Evolutionary conservation across 2,113 vertebrate genomes (phyloP), one percentile per base, ranked within the genome.

Genomic region (Labrus mixtus): DNA sequence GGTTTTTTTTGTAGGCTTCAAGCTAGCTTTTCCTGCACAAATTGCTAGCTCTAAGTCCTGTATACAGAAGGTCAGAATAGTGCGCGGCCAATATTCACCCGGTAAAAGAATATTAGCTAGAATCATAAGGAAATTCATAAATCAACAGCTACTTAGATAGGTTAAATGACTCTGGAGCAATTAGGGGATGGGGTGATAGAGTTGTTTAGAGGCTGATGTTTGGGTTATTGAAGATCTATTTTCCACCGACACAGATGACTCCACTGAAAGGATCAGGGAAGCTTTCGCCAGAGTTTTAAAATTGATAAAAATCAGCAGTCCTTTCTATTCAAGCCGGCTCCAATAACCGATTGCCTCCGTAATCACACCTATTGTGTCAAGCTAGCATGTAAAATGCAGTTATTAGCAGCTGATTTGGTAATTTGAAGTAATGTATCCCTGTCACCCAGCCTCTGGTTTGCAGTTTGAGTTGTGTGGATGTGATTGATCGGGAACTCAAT

Each of bases 401-500:
- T 65, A 36, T 19, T 71, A 69, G 20, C 6, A 45, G 55, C 46
- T 64, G 62, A 75, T 8, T 51, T 72, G 68, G 70, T 59, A 22
- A 43, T 53, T 48, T 63, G 0, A 1, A n/a, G 9, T 62, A 19
- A 50, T 69, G 6, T 13, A 69, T 76, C 23, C 59, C 9, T 55
- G 23, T 59, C 72, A 61, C 8, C 3, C 64, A 15, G 45, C 19
- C 55, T 85, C 36, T 0, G 6, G 46, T 17, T 19, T 7, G 16
- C 15, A 48, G 17, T 51, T 51, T 29, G 63, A 62, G 46, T 25
- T 36, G 39, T 45, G n/a, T 50, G 23, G 43, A 39, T 37, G 36
- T 66, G 59, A 88, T 83, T 76, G 82, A 86, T 84, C 50, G 8
- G 36, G 22, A 62, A 83, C 65, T 82, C 85, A 85, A 88, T 92